These are phyloP conservation scores for Hemicordylus capensis DNA, from an alignment of 2,113 vertebrate genomes.

Conservation along the genomic window DNA sequence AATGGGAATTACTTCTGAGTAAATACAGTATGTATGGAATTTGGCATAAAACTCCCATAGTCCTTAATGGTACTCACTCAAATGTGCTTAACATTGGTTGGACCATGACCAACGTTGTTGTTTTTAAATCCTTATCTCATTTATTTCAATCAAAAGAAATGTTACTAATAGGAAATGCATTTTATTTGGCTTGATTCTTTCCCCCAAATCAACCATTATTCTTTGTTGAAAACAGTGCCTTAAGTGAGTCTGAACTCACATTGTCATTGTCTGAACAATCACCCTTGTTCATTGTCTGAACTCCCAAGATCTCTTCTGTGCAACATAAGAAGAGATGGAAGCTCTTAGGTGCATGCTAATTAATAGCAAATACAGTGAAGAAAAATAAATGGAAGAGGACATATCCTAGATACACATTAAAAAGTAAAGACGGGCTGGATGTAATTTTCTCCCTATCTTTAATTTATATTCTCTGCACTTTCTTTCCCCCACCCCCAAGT, in stretches of 20 bases:
- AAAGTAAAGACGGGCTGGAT: slow-evolving; percentile 15
- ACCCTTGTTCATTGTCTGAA: slow-evolving; percentile 39
- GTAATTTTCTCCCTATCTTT: slow-evolving; percentile 15
- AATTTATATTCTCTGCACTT: slow-evolving; percentile 14
- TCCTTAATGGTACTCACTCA: neutral
- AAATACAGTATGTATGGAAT: too few species aligned
- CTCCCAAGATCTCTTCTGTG: slow-evolving; percentile 33
- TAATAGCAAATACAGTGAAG: slow-evolving; percentile 32
- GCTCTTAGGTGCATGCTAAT: slow-evolving; percentile 43
- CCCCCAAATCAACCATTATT: slow-evolving; percentile 25
- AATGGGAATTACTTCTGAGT: neutral
- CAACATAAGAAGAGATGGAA: slow-evolving; percentile 33
- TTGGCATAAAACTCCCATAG: too few species aligned
- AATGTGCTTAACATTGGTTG: neutral
- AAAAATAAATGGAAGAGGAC: neutral
- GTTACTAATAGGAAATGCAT: slow-evolving; percentile 47
- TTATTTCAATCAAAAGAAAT: slow-evolving; percentile 35
- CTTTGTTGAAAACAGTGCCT: slow-evolving; percentile 43
- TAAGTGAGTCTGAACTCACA: slow-evolving; percentile 20
- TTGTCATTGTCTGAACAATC: too few species aligned
- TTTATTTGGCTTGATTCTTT: slow-evolving; percentile 47
- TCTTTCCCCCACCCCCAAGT: neutral
- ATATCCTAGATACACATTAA: neutral
- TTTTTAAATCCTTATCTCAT: neutral
- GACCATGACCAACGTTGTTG: neutral